Evolutionary conservation across 2,113 vertebrate species (phyloP), one percentile per base, ranked within the genome.

Genomic region (Aspiorhynchus laticeps): DNA sequence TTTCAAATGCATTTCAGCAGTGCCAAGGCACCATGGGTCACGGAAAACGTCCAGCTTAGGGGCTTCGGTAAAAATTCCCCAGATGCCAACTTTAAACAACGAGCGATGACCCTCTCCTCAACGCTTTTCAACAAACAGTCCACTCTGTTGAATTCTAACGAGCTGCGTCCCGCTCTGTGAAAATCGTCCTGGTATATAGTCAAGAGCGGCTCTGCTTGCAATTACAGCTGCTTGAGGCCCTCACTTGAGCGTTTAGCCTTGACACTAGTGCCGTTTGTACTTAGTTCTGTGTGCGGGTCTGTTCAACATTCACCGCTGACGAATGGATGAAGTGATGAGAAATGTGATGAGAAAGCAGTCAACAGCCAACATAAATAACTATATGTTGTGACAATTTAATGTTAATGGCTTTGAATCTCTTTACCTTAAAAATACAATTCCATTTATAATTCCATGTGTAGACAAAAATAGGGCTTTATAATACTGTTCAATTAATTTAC

Each of bases 181-280:
- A 65, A 38, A 43, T 14, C 38, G 21, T 80, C 80, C 63, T 24
- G 78, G 67, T 56, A 19, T 8, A 26, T 61, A 41, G 63, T 84
- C 31, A 80, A 87, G 76, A 84, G 56, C 24, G 31, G 67, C 71
- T 83, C 53, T 75, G 82, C 48, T 84, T 75, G 81, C 41, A 83
- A 87, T 87, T 85, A 87, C 65, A 79, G 75, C 85, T 63, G 67
- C 69, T 74, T 21, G 26, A 73, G 21, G 48, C 28, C 61, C 67
- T 80, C 73, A 51, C 63, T 79, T 36, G 65, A 85, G 77, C 46
- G 31, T 15, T 31, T 73, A 67, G 76, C 75, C 80, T 73, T 86
- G 65, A 79, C 88, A 84, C 80, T 61, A 15, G 65, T 74, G 26
- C 80, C 80, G 87, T 90, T 89, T 87, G 88, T 89, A 38, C 41